phyloP scores from a whole-genome alignment of 1,140 invertebrate species.

The Brachionus calyciflorus region DNA sequence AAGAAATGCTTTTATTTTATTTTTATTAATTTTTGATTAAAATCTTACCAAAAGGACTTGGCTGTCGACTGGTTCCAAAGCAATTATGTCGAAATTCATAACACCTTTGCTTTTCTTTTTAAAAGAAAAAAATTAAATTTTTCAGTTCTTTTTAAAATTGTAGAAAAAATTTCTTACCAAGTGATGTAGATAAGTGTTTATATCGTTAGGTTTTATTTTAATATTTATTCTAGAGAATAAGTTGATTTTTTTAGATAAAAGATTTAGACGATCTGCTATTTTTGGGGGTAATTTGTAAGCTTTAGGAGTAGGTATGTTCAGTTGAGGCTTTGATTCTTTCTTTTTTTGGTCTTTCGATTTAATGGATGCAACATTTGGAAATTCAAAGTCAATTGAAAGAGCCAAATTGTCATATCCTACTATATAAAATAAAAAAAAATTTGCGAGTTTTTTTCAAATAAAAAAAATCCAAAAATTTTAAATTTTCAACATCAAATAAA shows the following conservation, averaged over 20 bases:
- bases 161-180: neutral
- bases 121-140: neutral
- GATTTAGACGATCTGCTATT: neutral
- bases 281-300: slow-evolving; percentile 1
- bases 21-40: neutral
- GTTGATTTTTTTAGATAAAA: slow-evolving; percentile 1
- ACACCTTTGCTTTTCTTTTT: slow-evolving; percentile 42
- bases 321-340: neutral
- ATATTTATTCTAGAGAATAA: slow-evolving; percentile 21
- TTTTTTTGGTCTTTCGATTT: slow-evolving; percentile 14
- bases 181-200: slow-evolving; percentile 36
- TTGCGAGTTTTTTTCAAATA: no score
- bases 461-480: no score
- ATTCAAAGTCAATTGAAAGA: slow-evolving; percentile 38
- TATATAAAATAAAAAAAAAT: no score
- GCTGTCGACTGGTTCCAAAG: slow-evolving; percentile 37
- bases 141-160: neutral
- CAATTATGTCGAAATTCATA: slow-evolving; percentile 1
- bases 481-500: no score
- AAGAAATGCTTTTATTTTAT: neutral
- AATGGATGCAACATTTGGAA: neutral
- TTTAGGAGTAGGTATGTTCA: neutral
- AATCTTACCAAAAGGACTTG: slow-evolving; percentile 14
- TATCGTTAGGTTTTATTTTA: slow-evolving; percentile 40
- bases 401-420: slow-evolving; percentile 42